Evolutionary conservation across 2,113 vertebrate species (phyloP).

Genomic region (Pterocles burchelli): DNA sequence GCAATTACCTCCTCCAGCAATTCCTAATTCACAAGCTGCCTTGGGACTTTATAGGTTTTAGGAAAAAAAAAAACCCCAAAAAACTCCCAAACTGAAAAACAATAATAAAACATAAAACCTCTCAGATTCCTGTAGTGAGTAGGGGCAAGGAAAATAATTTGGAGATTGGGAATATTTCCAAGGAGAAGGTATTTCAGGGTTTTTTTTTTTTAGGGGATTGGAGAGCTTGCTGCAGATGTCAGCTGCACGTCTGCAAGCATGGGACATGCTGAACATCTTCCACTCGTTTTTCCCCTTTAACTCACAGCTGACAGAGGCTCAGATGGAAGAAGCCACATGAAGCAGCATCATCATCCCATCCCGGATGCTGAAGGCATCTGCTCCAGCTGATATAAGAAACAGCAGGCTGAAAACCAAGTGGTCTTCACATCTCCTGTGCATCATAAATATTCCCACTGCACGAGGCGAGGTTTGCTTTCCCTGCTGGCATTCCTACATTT

Average conservation of each 20-base stretch:
- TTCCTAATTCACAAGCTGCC: neutral
- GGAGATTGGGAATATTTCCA: neutral
- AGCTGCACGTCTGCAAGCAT: neutral
- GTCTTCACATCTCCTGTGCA: neutral
- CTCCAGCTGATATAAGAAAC: neutral
- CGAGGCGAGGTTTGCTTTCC: neutral
- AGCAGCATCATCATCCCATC: neutral
- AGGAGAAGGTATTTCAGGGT: neutral
- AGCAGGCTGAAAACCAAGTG: fast-evolving
- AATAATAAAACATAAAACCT: neutral
- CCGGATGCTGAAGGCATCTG: neutral
- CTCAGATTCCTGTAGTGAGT: neutral
- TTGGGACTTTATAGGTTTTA: neutral
- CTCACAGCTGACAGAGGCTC: neutral
- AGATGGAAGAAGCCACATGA: neutral
- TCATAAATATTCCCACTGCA: neutral
- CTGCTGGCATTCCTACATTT: no score
- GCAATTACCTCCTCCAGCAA: neutral
- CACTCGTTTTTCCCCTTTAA: neutral
- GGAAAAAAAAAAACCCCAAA: neutral
- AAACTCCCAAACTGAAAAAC: neutral
- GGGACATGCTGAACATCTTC: neutral
- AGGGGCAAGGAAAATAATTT: neutral
- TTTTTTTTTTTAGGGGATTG: neutral
- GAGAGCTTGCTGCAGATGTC: neutral